Conservation (phyloP, 2,113 vertebrate species). For the Tichodroma muraria region DNA sequence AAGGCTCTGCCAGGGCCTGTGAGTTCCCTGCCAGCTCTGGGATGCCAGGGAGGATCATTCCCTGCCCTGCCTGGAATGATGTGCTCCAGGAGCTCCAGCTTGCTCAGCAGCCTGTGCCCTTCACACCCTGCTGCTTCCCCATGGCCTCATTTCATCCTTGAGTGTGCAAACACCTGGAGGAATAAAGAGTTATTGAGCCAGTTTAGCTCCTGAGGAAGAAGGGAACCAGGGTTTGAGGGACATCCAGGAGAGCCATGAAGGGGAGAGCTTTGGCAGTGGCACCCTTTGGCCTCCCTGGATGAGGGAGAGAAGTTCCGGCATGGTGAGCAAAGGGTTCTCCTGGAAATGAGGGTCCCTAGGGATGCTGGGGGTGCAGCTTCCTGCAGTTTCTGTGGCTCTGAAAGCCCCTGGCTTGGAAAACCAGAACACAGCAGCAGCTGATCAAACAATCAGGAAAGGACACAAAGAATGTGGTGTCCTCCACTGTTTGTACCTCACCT, state of each 20-base stretch:
- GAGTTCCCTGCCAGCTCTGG: not conserved
- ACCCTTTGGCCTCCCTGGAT: not conserved
- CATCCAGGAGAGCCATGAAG: not conserved
- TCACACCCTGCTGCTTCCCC: not conserved
- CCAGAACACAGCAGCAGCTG: not conserved
- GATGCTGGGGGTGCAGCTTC: not conserved
- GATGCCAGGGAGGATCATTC: not conserved
- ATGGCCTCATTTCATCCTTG: not conserved
- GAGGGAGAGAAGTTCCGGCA: not conserved
- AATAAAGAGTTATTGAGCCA: not conserved
- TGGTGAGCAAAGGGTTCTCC: not conserved
- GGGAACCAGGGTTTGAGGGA: not conserved
- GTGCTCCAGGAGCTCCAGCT: not conserved
- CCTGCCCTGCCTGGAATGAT: not conserved
- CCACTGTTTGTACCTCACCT: not conserved
- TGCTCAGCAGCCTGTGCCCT: not conserved
- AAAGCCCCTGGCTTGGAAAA: not conserved
- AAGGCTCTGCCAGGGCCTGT: not conserved
- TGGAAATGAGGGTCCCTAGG: not conserved
- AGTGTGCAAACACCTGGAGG: not conserved
- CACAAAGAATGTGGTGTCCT: not conserved
- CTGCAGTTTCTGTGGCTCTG: not conserved
- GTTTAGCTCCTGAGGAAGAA: not conserved
- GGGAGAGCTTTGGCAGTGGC: not conserved
- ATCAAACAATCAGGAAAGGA: not conserved